Conservation (phyloP, 1,140 invertebrate genomes). For the Drosophila punjabiensis region DNA sequence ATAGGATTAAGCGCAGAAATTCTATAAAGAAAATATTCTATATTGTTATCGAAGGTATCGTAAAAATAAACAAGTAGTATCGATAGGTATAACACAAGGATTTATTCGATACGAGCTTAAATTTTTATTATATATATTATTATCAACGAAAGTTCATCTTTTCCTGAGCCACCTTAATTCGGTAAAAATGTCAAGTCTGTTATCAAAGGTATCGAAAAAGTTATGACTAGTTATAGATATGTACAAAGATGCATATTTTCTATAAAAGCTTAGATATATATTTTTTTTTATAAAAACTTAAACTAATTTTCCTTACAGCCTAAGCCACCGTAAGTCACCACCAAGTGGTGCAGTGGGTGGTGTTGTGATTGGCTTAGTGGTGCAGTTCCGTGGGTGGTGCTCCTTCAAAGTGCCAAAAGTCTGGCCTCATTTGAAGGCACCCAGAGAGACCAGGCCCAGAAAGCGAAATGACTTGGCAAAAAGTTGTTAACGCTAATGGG, state of each 20-base stretch:
- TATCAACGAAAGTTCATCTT: no score
- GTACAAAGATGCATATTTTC: not conserved
- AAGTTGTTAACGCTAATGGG: slow-evolving; percentile 75
- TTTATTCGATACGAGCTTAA: no score
- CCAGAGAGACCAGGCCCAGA: slow-evolving; percentile 21
- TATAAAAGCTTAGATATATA: not conserved
- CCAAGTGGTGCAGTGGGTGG: not conserved
- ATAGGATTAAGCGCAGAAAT: no score
- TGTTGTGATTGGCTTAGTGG: not conserved
- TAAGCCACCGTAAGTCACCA: not conserved
- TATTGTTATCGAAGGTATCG: no score
- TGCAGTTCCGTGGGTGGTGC: slow-evolving; percentile 5
- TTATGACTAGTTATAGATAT: not conserved
- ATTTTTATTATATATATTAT: no score
- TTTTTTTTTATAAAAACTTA: no score
- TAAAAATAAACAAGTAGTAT: no score
- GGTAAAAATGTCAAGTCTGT: no score
- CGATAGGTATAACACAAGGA: no score
- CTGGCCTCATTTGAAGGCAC: not conserved
- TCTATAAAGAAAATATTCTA: no score
- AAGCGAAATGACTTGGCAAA: slow-evolving; percentile 67
- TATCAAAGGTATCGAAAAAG: no score
- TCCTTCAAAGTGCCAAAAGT: not conserved
- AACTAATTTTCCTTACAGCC: not conserved
- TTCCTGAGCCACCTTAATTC: no score